Evolutionary conservation across 2,797 vertebrate genomes (phyloP), one percentile per base, ranked within the genome.

Genomic region (Coracias cyanogaster): DNA sequence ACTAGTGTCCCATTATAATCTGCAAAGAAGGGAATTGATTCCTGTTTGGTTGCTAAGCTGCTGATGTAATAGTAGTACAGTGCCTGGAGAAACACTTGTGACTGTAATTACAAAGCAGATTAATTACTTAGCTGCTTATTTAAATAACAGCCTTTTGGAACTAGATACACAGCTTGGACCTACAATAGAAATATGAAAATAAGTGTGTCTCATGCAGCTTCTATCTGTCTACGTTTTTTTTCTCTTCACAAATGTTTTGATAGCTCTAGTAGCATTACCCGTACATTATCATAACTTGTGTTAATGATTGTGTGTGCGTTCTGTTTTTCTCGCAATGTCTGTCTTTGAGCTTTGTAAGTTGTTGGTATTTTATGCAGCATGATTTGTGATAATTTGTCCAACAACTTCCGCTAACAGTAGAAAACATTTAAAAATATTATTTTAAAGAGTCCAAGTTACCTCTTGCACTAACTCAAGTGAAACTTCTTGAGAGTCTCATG

Each of bases 81-180:
- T 84, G 93, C 82, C 91, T 78, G 62, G 52, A 81, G 92, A 94
- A 95, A 81, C 69, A 49, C 86, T 95, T 72, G 71, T 90, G 90
- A 76, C 90, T 95, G 77, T 92, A 93, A 93, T 97, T 92, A 94
- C 21, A 1, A 86, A 89, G 76, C 71, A 43, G 58, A 51, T 96
- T 37, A 96, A 97, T 97, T 97, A 95, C 87, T 83, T 64, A 77
- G 51, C 89, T 96, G 86, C 90, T 95, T 96, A 88, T 82, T 97
- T 95, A 97, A 98, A 96, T 96, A 96, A 86, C 55, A 81, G 62
- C 62, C 86, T 96, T 93, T 90, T 89, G 81, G 82, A 94, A 65
- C 71, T 90, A 91, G 46, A 86, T 78, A 58, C 65, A 82, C 79
- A 88, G 57, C 78, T 90, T 7, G 57, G 94, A 82, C 92, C 54